These are phyloP conservation scores for Chloebia gouldiae DNA, from an alignment of 2,113 vertebrate genomes.

Conservation along the genomic window DNA sequence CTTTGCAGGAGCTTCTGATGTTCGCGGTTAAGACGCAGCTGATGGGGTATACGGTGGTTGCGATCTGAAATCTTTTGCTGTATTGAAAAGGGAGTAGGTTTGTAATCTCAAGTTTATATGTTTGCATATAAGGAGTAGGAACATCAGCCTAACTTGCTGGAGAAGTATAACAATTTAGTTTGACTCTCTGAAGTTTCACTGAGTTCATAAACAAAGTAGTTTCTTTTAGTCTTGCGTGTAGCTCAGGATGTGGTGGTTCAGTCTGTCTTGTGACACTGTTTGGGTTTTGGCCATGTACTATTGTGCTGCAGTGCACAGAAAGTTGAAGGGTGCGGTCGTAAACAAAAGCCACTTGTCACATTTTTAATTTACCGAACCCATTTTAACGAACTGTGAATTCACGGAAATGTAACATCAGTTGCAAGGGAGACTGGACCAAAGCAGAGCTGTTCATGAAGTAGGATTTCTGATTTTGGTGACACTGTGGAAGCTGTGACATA, in stretches of 20 bases:
- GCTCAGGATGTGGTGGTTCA: neutral
- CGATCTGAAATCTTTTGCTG: fast-evolving
- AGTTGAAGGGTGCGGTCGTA: neutral
- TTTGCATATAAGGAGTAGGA: neutral
- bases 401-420: neutral
- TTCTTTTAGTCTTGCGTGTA: fast-evolving
- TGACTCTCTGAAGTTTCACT: neutral
- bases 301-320: neutral
- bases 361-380: neutral
- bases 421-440: neutral
- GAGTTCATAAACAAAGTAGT: neutral
- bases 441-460: neutral
- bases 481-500: neutral
- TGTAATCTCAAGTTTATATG: neutral
- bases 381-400: neutral
- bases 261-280: neutral
- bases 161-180: neutral
- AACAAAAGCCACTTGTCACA: neutral
- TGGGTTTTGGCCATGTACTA: neutral
- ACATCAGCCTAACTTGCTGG: too few relatives aligned
- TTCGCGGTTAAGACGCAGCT: neutral
- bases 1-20: neutral
- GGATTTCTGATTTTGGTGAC: neutral
- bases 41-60: too few relatives aligned
- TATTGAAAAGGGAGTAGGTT: neutral